phyloP scores from a whole-genome alignment of 1,140 invertebrate genomes.

The Drosophila watanabei region DNA sequence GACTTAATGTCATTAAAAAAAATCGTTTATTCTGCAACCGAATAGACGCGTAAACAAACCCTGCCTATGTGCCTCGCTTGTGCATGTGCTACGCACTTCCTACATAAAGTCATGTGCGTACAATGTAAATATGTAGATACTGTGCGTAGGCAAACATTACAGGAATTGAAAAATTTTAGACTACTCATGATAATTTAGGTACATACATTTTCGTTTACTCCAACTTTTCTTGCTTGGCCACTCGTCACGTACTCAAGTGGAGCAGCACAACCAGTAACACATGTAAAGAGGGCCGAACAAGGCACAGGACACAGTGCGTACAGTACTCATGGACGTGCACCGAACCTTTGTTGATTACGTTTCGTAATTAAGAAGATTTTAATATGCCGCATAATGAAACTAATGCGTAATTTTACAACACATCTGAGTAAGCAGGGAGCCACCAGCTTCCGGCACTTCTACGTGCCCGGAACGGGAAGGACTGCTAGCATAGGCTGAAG shows the following conservation, averaged over 20 bases:
- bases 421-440: slow-evolving; percentile 72
- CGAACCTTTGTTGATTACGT: slow-evolving; percentile 73
- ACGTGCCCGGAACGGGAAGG: slow-evolving; percentile 12
- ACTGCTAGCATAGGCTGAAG: background rate
- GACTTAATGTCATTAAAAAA: too few relatives aligned
- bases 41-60: too few relatives aligned
- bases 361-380: slow-evolving; percentile 80
- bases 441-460: background rate
- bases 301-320: slow-evolving; percentile 30
- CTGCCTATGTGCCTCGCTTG: too few relatives aligned
- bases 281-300: slow-evolving; percentile 58
- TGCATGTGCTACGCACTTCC: too few relatives aligned
- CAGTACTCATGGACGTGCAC: slow-evolving; percentile 17
- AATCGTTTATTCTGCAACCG: too few relatives aligned
- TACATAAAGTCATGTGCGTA: background rate
- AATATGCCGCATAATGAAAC: slow-evolving; percentile 81
- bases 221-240: slow-evolving; percentile 55
- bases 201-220: slow-evolving; percentile 69
- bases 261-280: slow-evolving; percentile 25
- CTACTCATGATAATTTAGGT: slow-evolving; percentile 49
- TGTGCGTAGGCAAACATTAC: slow-evolving; percentile 54
- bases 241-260: slow-evolving; percentile 54
- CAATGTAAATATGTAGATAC: slow-evolving; percentile 18
- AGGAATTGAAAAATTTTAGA: slow-evolving; percentile 55
- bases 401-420: slow-evolving; percentile 81